These are phyloP conservation scores for Caloenas nicobarica DNA, from an alignment of 2,113 vertebrate genomes.

Conservation along the genomic window DNA sequence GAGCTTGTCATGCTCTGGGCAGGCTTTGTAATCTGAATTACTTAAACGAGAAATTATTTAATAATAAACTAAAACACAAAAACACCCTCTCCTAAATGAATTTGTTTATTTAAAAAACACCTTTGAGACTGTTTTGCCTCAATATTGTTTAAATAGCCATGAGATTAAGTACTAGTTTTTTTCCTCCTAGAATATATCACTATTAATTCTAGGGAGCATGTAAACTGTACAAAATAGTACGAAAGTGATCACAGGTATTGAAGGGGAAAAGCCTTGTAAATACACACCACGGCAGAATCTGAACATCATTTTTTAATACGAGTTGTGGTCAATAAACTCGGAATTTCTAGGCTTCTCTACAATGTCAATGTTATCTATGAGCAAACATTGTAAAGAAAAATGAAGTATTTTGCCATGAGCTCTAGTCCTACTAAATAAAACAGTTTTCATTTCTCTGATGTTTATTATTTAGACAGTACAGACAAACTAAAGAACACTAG, in stretches of 20 bases:
- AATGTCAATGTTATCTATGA: background rate
- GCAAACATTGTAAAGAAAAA: background rate
- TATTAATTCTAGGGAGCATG: background rate
- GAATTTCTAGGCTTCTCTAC: background rate
- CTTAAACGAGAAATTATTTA: background rate
- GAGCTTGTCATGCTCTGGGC: background rate
- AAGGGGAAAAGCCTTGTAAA: background rate
- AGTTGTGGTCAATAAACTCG: background rate
- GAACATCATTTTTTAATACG: background rate
- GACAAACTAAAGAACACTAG: background rate
- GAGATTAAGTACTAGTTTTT: background rate
- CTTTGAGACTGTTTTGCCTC: background rate
- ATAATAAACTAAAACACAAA: background rate
- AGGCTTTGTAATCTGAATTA: background rate
- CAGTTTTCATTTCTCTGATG: background rate
- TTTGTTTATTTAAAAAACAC: background rate
- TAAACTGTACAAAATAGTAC: background rate
- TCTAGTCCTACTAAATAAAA: background rate
- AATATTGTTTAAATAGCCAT: background rate
- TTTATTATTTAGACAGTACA: background rate
- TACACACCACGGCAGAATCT: background rate
- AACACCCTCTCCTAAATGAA: background rate
- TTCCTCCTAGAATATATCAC: background rate
- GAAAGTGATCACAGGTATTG: background rate
- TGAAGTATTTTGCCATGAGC: background rate